Percentiles rank a stretch among this genome's conserved stretches.
These are phyloP conservation scores for Rhipidura dahli DNA, from an alignment of 2,113 vertebrate species.

Conservation along the genomic window DNA sequence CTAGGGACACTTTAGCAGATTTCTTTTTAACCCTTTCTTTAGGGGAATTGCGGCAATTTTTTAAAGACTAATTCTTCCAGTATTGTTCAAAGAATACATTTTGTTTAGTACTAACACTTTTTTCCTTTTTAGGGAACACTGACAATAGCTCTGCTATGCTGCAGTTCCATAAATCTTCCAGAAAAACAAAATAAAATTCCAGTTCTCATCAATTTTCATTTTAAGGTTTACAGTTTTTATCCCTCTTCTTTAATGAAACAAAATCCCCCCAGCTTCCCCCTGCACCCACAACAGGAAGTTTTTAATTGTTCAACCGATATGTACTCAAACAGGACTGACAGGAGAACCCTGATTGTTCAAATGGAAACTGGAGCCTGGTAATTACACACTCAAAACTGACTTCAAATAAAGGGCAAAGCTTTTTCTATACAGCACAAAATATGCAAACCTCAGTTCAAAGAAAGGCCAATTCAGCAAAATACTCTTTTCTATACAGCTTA, in stretches of 20 bases:
- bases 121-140: background rate
- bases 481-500: background rate
- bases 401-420: background rate
- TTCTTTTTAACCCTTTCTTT: constrained; percentile 66
- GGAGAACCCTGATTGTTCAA: background rate
- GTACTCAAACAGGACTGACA: background rate
- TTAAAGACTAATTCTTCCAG: background rate
- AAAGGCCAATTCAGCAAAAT: background rate
- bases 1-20: constrained; percentile 53
- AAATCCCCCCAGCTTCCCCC: background rate
- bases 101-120: background rate
- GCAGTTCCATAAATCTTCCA: background rate
- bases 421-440: background rate
- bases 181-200: background rate
- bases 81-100: background rate
- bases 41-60: background rate
- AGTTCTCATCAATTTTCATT: background rate
- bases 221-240: background rate
- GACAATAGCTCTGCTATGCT: background rate
- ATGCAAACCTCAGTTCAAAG: background rate
- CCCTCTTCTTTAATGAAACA: background rate
- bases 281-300: background rate
- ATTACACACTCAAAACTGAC: background rate
- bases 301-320: background rate
- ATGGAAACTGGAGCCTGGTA: background rate